A percentile compares a stretch with the other conserved stretches of the same genome.
Evolutionary conservation across 2,797 vertebrate genomes (phyloP).

Genomic region (Pteronotus mesoamericanus): DNA sequence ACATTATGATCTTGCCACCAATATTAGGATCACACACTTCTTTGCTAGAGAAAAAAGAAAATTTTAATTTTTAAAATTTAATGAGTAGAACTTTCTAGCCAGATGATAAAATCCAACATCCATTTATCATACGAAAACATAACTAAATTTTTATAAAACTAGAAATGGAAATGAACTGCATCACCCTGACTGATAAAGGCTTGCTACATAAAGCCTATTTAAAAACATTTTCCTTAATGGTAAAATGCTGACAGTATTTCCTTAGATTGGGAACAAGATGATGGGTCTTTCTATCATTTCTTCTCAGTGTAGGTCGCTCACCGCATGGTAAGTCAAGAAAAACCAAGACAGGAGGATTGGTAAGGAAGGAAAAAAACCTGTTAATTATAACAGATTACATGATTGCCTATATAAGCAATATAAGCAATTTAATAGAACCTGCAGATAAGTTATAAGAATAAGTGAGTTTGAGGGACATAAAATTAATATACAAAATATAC

Average conservation of each 20-base stretch:
- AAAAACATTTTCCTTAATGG: neutral
- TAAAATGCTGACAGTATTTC: neutral
- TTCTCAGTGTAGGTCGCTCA: neutral
- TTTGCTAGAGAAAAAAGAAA: constrained; percentile 85
- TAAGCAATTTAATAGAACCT: neutral
- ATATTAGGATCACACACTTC: constrained; percentile 92
- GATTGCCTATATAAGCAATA: neutral
- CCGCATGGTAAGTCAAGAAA: neutral
- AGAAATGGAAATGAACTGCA: neutral
- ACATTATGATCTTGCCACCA: constrained; percentile 93
- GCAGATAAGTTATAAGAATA: neutral
- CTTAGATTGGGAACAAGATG: neutral
- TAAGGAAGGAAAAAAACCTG: neutral
- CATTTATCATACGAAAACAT: neutral
- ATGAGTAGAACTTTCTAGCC: neutral
- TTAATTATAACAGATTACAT: neutral
- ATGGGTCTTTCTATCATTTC: neutral
- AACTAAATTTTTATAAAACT: neutral
- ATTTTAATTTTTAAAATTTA: neutral
- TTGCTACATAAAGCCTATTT: neutral
- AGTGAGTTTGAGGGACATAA: neutral
- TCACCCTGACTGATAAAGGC: neutral
- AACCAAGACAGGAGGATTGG: neutral
- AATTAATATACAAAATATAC: neutral
- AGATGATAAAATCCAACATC: neutral